phyloP scores from a whole-genome alignment of 2,888 invertebrate species.

The Crossocerus cetratus region DNA sequence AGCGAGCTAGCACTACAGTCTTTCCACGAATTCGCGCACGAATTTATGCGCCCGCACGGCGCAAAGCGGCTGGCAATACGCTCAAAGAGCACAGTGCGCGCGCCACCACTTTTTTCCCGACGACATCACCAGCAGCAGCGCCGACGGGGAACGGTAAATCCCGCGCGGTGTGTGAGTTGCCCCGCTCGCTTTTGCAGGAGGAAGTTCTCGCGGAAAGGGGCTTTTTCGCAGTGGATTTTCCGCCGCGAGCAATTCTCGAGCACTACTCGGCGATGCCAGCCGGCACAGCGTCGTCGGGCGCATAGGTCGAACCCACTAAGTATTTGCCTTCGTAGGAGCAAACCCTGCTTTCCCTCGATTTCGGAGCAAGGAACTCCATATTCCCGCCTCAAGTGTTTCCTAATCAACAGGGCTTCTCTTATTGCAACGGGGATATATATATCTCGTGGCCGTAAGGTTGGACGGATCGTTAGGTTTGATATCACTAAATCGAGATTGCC shows the following conservation, averaged over 20 bases:
- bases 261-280: too few species aligned
- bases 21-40: constrained; percentile 55
- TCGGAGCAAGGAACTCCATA: too few species aligned
- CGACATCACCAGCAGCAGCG: not conserved
- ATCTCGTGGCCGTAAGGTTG: too few species aligned
- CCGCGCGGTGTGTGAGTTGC: constrained; percentile 21
- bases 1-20: constrained; percentile 15
- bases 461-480: too few species aligned
- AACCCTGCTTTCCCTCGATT: too few species aligned
- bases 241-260: not conserved
- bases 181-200: not conserved
- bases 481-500: too few species aligned
- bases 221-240: constrained; percentile 7
- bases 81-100: constrained; percentile 45
- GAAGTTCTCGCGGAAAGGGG: not conserved
- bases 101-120: constrained; percentile 30
- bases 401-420: too few species aligned
- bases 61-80: constrained; percentile 24
- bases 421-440: too few species aligned
- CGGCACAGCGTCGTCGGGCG: too few species aligned
- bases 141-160: constrained; percentile 33
- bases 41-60: constrained; percentile 55
- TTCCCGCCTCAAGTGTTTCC: too few species aligned
- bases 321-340: too few species aligned
- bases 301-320: too few species aligned